Conservation (phyloP, 2,797 vertebrate species). For the Pseudochaenichthys georgianus region DNA sequence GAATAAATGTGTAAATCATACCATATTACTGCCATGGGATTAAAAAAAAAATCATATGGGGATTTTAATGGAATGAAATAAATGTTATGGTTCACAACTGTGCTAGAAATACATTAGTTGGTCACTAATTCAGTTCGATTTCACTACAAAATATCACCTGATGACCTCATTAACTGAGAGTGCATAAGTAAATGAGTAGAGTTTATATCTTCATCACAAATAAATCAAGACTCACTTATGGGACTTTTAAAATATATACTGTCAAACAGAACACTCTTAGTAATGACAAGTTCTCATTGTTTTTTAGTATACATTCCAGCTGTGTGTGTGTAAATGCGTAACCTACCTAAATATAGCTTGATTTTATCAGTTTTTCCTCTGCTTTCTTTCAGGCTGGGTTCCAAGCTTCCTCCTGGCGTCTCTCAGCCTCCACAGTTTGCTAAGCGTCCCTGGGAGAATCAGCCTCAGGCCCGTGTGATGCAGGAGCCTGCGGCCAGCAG, state of each 20-base stretch:
- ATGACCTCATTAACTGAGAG: not conserved
- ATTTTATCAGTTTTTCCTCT: not conserved
- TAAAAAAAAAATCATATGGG: not conserved
- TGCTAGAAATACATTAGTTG: not conserved
- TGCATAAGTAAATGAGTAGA: not conserved
- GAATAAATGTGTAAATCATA: not conserved
- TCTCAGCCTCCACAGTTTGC: conserved; percentile 80
- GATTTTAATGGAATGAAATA: not conserved
- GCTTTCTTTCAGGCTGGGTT: conserved; percentile 74
- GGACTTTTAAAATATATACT: not conserved
- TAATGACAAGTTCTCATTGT: not conserved
- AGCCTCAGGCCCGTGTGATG: conserved; percentile 40
- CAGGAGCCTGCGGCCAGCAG: conserved; percentile 37
- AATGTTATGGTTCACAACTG: not conserved
- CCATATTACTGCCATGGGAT: rapidly evolving
- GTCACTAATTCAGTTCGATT: too few species aligned
- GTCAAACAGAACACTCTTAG: not conserved
- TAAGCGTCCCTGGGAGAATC: conserved; percentile 71
- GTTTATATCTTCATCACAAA: not conserved
- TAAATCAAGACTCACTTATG: not conserved
- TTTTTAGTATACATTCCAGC: not conserved
- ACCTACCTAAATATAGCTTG: not conserved
- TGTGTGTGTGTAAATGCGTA: conserved; percentile 7
- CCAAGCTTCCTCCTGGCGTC: conserved; percentile 81
- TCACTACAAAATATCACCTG: not conserved